These are phyloP conservation scores for Bucco capensis DNA, from an alignment of 2,113 vertebrate genomes.

Conservation along the genomic window DNA sequence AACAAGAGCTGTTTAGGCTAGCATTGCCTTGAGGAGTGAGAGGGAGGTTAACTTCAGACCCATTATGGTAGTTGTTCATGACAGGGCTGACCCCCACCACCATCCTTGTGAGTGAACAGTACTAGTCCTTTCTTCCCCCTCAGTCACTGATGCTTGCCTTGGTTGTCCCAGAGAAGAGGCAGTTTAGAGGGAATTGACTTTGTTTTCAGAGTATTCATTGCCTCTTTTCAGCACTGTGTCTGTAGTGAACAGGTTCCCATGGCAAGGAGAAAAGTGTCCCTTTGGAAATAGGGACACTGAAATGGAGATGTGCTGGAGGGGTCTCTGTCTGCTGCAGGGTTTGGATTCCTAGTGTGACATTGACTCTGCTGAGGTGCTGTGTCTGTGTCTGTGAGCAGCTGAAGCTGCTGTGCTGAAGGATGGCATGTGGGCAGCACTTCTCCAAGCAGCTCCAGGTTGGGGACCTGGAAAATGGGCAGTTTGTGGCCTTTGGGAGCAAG, in stretches of 20 bases:
- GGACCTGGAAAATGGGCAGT: background rate
- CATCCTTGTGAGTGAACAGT: background rate
- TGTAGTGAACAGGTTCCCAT: fast-evolving
- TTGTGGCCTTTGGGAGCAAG: background rate
- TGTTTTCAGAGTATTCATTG: background rate
- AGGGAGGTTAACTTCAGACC: background rate
- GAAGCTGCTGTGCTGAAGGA: background rate
- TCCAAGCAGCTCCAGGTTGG: background rate
- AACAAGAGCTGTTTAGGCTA: background rate
- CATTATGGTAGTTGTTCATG: background rate
- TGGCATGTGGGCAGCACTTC: background rate
- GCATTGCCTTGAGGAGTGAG: background rate
- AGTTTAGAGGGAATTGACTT: background rate
- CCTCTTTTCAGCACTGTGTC: background rate
- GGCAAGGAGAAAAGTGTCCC: background rate
- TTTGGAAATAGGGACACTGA: background rate
- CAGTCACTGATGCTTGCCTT: background rate
- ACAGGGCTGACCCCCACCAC: background rate
- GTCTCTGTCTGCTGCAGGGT: background rate
- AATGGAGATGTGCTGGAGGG: background rate
- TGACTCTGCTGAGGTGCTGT: background rate
- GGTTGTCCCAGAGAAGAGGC: background rate
- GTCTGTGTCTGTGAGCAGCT: background rate
- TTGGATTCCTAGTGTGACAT: background rate
- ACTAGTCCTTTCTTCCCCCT: background rate